These are phyloP conservation scores for Polyommatus iphigenia DNA, from an alignment of 2,888 invertebrate genomes.

Conservation along the genomic window DNA sequence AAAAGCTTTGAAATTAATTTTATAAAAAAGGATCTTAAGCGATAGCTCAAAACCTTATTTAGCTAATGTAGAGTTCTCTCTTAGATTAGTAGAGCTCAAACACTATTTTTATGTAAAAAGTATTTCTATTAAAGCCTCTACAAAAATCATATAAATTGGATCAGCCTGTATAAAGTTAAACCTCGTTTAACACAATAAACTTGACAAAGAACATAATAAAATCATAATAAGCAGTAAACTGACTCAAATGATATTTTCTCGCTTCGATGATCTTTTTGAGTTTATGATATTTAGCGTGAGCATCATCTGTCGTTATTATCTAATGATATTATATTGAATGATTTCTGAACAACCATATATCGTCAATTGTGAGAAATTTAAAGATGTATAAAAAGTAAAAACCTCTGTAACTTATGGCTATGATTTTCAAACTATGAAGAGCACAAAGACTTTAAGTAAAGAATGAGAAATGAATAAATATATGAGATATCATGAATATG, in stretches of 20 bases:
- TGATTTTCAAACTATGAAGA: background rate
- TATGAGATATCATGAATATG: no score
- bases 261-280: conserved; percentile 59
- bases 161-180: conserved; percentile 52
- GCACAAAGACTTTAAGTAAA: background rate
- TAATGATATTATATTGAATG: conserved; percentile 21
- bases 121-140: background rate
- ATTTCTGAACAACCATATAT: conserved; percentile 14
- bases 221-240: conserved; percentile 51
- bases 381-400: background rate
- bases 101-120: no score
- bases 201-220: conserved; percentile 63
- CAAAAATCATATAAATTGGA: conserved; percentile 12
- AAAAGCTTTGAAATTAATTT: no score
- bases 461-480: no score
- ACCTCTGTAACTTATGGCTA: background rate
- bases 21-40: no score
- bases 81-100: no score
- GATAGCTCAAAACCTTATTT: no score
- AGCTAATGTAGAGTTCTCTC: no score
- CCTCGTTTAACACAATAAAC: conserved; percentile 58
- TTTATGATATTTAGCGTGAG: conserved; percentile 55
- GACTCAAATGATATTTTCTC: conserved; percentile 50
- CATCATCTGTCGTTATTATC: conserved; percentile 38
- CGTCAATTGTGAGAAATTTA: background rate